Conservation (phyloP, 2,888 invertebrate genomes). For the Theodoxus fluviatilis region DNA sequence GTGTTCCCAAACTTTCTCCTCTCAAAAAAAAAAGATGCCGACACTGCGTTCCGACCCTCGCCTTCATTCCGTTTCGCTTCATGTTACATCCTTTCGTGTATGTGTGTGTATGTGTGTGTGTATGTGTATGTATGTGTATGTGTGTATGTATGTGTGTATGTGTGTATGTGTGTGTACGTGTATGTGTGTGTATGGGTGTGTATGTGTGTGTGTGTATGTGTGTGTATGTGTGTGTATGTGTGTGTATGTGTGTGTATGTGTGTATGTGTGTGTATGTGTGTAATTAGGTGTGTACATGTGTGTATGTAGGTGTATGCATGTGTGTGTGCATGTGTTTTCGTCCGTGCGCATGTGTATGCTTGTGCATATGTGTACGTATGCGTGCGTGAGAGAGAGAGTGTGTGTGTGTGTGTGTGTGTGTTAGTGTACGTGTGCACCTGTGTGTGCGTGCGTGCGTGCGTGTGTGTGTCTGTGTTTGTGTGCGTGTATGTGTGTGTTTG, state of each 20-base stretch:
- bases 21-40: no score
- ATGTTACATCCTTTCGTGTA: no score
- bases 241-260: slow-evolving; percentile 13
- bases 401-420: not conserved
- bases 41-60: no score
- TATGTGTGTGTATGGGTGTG: not conserved
- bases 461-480: not conserved
- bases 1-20: no score
- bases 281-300: slow-evolving; percentile 5
- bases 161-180: not conserved
- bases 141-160: no score
- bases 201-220: not conserved
- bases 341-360: not conserved
- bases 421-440: not conserved
- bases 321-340: not conserved
- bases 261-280: slow-evolving; percentile 9
- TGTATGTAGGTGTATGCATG: slow-evolving; percentile 1
- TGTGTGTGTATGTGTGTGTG: not conserved
- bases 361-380: not conserved
- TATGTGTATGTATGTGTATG: not conserved
- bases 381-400: slow-evolving; percentile 2
- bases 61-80: no score
- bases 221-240: not conserved
- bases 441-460: slow-evolving; percentile 1
- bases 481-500: slow-evolving; percentile 3